Base-by-base conservation (phyloP, 2,888 invertebrate species). In the Perdita meconis region DNA sequence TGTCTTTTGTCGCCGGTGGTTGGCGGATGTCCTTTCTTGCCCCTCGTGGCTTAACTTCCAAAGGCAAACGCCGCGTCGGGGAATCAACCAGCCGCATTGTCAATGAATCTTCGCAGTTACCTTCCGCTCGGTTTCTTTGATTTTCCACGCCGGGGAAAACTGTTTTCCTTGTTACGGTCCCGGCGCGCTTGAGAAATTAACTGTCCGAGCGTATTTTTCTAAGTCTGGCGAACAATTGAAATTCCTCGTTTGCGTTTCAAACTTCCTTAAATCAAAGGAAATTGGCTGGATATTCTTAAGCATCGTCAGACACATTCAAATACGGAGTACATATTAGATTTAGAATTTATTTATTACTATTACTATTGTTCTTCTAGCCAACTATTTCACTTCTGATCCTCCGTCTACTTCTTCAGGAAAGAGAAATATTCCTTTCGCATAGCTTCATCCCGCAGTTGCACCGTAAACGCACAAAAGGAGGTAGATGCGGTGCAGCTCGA, bases 1-100 rank as follows among this genome's bases (percentile, higher is more conserved):
- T 73, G 74, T 74, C 81, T 80, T 84, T 83, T 78, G 80, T 82
- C 78, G 76, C 26, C 47, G 71, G 61, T 42, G 70, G 73, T 66
- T 60, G 75, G 50, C 53, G 71, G 55, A 69, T 69, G 47, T 55
- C 51, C 59, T 70, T 61, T 44, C 38, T 44, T 40, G 42, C 30
- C 12, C 57, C 38, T 16, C 53, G 44, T 47, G 26, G 61, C 55
- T 78, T 65, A 65, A 71, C 73, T 78, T 81, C 50, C 70, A 65
- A 67, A 81, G 74, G 80, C 63, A 80, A 69, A 69, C 65, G 59
- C 42, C n/a, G 55, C 16, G 38, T 50, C 66, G 40, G 4, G 47
- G 19, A 56, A 42, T 24, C 53, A 59, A 60, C 34, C 68, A 26
- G 63, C 55, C 47, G 67, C 63, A 75, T 77, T 64, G 75, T 59